These are phyloP conservation scores for Sialis lutaria DNA, from an alignment of 2,888 invertebrate genomes.

Conservation along the genomic window DNA sequence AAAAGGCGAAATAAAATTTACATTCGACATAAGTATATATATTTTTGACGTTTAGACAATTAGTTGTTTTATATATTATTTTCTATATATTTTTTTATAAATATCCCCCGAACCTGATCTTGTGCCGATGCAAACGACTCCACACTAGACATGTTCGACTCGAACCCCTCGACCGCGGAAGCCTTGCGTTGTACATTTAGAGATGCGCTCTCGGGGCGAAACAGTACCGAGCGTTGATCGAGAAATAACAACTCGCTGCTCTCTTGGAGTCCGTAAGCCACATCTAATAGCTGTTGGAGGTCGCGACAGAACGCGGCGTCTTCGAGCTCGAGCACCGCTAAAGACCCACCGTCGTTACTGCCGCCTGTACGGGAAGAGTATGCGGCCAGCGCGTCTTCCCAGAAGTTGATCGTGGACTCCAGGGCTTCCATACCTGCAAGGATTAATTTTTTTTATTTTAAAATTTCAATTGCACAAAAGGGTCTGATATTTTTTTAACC, in stretches of 20 bases:
- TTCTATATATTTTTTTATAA: too few species aligned
- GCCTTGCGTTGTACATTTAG: conserved; percentile 18
- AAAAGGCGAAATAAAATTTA: too few species aligned
- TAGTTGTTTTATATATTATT: too few species aligned
- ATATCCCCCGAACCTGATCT: conserved; percentile 47
- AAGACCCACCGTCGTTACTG: conserved; percentile 14
- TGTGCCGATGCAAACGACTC: conserved; percentile 95
- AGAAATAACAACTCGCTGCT: conserved; percentile 76
- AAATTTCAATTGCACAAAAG: too few species aligned
- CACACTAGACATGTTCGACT: conserved; percentile 63
- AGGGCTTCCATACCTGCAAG: conserved; percentile 75
- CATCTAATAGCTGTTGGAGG: conserved; percentile 55
- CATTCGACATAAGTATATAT: too few species aligned
- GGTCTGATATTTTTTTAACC: too few species aligned
- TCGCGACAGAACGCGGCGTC: conserved; percentile 74
- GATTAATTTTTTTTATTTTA: neutral
- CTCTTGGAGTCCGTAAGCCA: conserved; percentile 71
- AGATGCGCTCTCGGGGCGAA: conserved; percentile 57
- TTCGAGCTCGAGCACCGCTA: conserved; percentile 59
- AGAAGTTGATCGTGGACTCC: conserved; percentile 79
- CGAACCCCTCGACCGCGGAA: conserved; percentile 22
- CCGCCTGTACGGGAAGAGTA: conserved; percentile 45
- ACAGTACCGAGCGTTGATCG: conserved; percentile 74
- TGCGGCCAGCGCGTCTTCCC: conserved; percentile 85
- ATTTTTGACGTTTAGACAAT: too few species aligned